These are phyloP conservation scores for Strongylocentrotus purpuratus DNA, from an alignment of 35 echinoderm and acorn worm species.

Conservation along the genomic window DNA sequence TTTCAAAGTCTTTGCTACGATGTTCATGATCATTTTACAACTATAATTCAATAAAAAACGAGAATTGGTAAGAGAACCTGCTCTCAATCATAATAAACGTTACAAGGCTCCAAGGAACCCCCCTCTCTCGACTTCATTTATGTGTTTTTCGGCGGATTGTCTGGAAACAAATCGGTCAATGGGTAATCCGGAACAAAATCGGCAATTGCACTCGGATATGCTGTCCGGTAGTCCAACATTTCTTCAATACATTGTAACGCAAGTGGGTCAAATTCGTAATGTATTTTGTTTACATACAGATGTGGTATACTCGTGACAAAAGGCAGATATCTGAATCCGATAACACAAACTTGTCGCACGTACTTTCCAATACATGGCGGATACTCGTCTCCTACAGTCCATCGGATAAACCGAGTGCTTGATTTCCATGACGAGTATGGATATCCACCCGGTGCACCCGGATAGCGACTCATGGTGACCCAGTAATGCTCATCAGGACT, in stretches of 20 bases:
- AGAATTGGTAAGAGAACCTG: too few species aligned
- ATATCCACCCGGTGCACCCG: constrained; percentile 73
- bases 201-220: constrained; percentile 43
- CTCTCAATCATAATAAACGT: too few species aligned
- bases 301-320: constrained; percentile 52
- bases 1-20: too few species aligned
- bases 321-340: constrained; percentile 54
- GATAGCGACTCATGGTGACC: constrained; percentile 57
- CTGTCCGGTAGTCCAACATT: constrained; percentile 60
- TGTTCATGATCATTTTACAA: too few species aligned
- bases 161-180: constrained; percentile 23
- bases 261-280: constrained; percentile 75
- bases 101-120: too few species aligned
- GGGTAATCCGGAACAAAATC: constrained; percentile 50
- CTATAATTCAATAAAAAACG: too few species aligned
- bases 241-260: constrained; percentile 84
- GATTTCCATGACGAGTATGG: constrained; percentile 38
- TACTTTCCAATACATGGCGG: constrained; percentile 64
- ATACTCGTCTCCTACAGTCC: neutral
- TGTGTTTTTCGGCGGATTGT: neutral
- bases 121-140: too few species aligned
- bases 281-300: constrained; percentile 76
- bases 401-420: constrained; percentile 48
- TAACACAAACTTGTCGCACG: constrained; percentile 68
- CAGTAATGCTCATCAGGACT: constrained; percentile 71